Base-by-base conservation (phyloP, 2,113 vertebrate genomes). In the Glaucidium brasilianum region DNA sequence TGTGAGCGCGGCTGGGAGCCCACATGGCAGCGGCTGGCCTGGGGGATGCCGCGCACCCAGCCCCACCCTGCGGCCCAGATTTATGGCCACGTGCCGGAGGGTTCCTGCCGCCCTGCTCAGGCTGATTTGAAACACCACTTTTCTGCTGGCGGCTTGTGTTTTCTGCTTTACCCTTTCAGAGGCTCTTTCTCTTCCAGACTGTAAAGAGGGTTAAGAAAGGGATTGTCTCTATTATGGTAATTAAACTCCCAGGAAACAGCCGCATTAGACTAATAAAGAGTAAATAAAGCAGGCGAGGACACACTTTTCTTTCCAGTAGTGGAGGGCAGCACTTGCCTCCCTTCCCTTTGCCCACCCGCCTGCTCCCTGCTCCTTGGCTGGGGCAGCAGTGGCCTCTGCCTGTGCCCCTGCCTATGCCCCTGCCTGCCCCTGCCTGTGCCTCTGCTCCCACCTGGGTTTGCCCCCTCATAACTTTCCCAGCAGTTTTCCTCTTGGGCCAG, bases 201-300 rank as follows among this genome's bases (percentile, higher is more conserved):
- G 66, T 90, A 75, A 95, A 93, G 95, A 90, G 89, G 55, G 86
- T 59, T 93, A 77, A 86, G 93, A 94, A 96, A 95, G 88, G 63
- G 87, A 96, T 96, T 85, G 94, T 95, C 94, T 96, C 92, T 91
- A 74, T 96, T 91, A 91, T 86, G 95, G 92, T 94, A 96, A 96
- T 96, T 93, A 96, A 96, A 56, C 97, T 96, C 97, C 97, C 93
- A 91, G 96, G 97, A 97, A 97, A 96, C 95, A 92, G 96, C 91
- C 95, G 97, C 96, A 97, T 97, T 97, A 97, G 94, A 92, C 95
- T 97, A 89, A 97, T 96, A 96, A 97, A 94, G 91, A 97, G 92
- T 94, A 97, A 96, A 95, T 97, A 96, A 96, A 86, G 86, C 90
- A 66, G 83, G 75, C 67, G 14, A 92, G 88, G 74, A 71, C 77